Conservation (phyloP, 2,797 vertebrate genomes). For the Eospalax fontanierii region DNA sequence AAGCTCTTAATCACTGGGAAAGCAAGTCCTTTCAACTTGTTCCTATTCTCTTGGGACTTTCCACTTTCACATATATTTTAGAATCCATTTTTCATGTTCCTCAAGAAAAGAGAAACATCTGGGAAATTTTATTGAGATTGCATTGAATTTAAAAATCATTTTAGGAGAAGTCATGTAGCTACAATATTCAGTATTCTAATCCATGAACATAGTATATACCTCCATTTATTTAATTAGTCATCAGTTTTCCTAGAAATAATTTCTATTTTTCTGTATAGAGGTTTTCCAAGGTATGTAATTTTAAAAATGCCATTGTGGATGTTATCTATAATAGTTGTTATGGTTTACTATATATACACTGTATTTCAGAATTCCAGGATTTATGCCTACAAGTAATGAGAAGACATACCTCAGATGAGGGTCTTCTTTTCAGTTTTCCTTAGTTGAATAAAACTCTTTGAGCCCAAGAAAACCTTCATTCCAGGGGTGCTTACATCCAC, state of each 20-base stretch:
- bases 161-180: background rate
- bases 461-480: conserved; percentile 3
- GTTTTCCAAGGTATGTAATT: conserved; percentile 1
- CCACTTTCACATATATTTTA: conserved; percentile 43
- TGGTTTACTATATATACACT: background rate
- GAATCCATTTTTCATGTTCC: conserved; percentile 1
- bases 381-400: background rate
- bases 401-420: background rate
- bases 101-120: background rate
- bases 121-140: conserved; percentile 6
- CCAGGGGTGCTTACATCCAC: background rate
- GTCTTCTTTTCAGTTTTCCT: conserved; percentile 26
- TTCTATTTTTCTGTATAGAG: background rate
- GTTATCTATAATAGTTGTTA: background rate
- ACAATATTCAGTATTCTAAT: background rate
- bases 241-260: conserved; percentile 17
- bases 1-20: conserved; percentile 47
- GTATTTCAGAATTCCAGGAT: background rate
- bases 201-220: background rate
- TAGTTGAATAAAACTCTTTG: conserved; percentile 37
- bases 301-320: conserved; percentile 23
- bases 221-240: conserved; percentile 16
- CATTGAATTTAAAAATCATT: conserved; percentile 37
- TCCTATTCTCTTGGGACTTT: conserved; percentile 39
- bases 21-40: conserved; percentile 28